Conservation (phyloP, 2,797 vertebrate species). For the Eulemur albifrons region DNA sequence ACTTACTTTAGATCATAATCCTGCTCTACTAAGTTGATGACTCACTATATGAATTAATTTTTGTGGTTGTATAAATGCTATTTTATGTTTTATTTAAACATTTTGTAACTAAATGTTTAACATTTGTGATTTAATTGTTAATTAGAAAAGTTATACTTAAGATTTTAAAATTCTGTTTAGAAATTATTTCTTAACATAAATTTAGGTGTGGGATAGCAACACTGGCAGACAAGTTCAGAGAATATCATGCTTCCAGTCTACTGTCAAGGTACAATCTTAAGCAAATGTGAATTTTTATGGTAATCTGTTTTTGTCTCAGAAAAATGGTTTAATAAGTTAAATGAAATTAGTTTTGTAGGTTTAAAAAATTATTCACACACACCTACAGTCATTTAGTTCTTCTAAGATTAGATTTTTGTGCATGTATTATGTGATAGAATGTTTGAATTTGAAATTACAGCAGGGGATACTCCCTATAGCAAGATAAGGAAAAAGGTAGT, state of each 20-base stretch:
- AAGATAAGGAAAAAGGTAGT: neutral
- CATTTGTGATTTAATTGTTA: slow-evolving; percentile 4
- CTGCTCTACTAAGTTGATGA: neutral
- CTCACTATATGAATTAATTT: neutral
- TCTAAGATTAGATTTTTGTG: neutral
- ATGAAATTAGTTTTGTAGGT: slow-evolving; percentile 20
- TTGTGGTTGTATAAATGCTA: neutral
- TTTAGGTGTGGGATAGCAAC: slow-evolving; percentile 93
- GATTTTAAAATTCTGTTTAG: slow-evolving; percentile 30
- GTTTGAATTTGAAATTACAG: slow-evolving; percentile 22
- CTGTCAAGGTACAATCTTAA: slow-evolving; percentile 91
- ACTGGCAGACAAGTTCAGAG: slow-evolving; percentile 90
- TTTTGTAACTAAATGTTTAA: slow-evolving; percentile 39
- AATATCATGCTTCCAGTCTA: slow-evolving; percentile 93
- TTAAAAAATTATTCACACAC: neutral
- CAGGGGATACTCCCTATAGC: neutral
- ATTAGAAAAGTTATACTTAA: slow-evolving; percentile 30
- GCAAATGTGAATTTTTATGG: neutral
- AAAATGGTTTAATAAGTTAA: neutral
- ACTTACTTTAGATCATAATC: neutral
- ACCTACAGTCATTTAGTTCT: neutral
- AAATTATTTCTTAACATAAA: slow-evolving; percentile 83
- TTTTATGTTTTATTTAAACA: slow-evolving; percentile 35
- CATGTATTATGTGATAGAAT: slow-evolving; percentile 9
- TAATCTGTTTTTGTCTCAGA: slow-evolving; percentile 14